Conservation (phyloP, 2,113 vertebrate species). For the Rallus limicola region DNA sequence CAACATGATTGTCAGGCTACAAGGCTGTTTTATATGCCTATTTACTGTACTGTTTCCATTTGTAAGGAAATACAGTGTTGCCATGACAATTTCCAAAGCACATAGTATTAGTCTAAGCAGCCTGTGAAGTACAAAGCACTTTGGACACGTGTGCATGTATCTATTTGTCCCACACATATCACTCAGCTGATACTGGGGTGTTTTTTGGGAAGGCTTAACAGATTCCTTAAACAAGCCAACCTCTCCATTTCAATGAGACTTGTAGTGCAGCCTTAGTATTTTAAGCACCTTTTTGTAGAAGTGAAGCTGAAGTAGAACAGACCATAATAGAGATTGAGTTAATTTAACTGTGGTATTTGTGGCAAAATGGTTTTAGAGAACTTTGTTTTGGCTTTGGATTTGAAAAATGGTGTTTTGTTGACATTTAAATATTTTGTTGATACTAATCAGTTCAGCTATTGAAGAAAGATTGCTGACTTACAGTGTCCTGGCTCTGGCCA, state of each 20-base stretch:
- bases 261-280: background rate
- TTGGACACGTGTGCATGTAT: background rate
- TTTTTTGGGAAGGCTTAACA: background rate
- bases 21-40: slow-evolving; percentile 1
- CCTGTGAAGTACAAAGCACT: background rate
- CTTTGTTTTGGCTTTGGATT: background rate
- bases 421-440: background rate
- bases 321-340: rapidly evolving
- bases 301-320: background rate
- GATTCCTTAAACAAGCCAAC: background rate
- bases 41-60: background rate
- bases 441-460: background rate
- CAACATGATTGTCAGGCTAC: background rate
- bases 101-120: background rate
- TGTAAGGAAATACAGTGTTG: background rate
- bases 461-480: background rate
- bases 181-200: background rate
- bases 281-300: background rate
- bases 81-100: slow-evolving; percentile 1
- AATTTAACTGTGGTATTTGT: rapidly evolving
- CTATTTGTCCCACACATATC: background rate
- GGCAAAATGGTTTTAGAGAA: background rate
- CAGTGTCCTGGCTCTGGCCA: no score
- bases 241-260: rapidly evolving
- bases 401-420: background rate